Percentiles rank a stretch among this genome's conserved stretches.
Evolutionary conservation across 2,113 vertebrate species (phyloP).

Genomic region (Mastomys coucha): DNA sequence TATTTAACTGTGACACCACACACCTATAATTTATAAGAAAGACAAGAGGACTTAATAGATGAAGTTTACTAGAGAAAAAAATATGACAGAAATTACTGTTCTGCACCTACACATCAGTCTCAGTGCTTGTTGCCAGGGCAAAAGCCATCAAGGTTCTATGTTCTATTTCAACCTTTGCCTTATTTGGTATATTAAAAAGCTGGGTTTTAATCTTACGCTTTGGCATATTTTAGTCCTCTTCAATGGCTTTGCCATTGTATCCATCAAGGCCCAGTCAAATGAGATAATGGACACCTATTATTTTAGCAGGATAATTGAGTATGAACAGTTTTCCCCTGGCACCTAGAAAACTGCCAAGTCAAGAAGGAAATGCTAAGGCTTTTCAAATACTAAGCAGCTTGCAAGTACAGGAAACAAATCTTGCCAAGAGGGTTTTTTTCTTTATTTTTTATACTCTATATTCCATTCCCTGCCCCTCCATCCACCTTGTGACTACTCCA

Average conservation of each 20-base stretch:
- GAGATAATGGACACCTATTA: not conserved
- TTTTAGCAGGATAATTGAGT: conserved; percentile 22
- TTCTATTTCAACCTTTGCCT: not conserved
- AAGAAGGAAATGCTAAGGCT: not conserved
- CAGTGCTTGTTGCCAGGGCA: not conserved
- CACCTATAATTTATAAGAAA: conserved; percentile 1
- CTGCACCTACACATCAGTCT: not conserved
- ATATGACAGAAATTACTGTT: not conserved
- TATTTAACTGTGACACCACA: not conserved
- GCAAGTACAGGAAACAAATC: not conserved
- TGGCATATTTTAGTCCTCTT: not conserved
- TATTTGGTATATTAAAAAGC: not conserved
- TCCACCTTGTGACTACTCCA: too few species aligned
- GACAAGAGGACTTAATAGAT: not conserved
- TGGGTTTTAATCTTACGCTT: not conserved
- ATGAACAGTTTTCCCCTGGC: not conserved
- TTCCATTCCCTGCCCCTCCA: too few species aligned
- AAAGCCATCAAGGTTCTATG: not conserved
- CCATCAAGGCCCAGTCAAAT: not conserved
- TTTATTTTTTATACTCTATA: too few species aligned
- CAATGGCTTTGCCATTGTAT: not conserved
- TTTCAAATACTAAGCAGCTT: not conserved
- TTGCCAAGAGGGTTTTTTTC: too few species aligned
- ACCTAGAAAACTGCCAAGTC: not conserved
- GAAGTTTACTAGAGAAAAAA: not conserved